These are phyloP conservation scores for Ceyx erithaca DNA, from an alignment of 2,797 vertebrate species.

Conservation along the genomic window DNA sequence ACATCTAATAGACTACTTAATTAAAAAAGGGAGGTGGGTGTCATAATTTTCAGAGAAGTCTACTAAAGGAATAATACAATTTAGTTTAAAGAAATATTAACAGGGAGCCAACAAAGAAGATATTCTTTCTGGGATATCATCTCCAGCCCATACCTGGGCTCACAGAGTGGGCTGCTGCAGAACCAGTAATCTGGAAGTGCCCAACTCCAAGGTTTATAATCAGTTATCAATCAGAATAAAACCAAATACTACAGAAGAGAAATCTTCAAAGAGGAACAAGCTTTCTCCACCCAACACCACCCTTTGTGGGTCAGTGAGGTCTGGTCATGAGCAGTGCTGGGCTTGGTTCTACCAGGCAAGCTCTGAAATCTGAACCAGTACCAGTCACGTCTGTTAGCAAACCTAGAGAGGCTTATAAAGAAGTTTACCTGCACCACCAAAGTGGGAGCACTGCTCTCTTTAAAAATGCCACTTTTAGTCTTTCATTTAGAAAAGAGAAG, in stretches of 20 bases:
- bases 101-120: not conserved
- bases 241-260: not conserved
- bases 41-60: not conserved
- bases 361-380: not conserved
- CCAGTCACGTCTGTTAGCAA: not conserved
- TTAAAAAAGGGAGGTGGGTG: not conserved
- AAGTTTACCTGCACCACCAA: not conserved
- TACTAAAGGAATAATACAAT: not conserved
- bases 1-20: not conserved
- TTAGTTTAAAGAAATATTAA: not conserved
- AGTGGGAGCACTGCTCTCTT: not conserved
- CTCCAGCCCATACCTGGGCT: not conserved
- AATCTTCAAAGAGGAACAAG: not conserved
- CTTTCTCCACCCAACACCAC: accelerated
- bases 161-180: not conserved
- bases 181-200: not conserved
- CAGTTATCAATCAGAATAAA: not conserved
- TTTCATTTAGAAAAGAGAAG: not conserved
- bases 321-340: not conserved
- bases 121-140: not conserved
- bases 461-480: not conserved
- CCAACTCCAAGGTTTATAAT: not conserved
- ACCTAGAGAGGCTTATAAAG: not conserved
- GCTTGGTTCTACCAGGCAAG: not conserved
- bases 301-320: not conserved